These are phyloP conservation scores for Zygothrica quintamaculata DNA, from an alignment of 2,888 invertebrate species.

Conservation along the genomic window DNA sequence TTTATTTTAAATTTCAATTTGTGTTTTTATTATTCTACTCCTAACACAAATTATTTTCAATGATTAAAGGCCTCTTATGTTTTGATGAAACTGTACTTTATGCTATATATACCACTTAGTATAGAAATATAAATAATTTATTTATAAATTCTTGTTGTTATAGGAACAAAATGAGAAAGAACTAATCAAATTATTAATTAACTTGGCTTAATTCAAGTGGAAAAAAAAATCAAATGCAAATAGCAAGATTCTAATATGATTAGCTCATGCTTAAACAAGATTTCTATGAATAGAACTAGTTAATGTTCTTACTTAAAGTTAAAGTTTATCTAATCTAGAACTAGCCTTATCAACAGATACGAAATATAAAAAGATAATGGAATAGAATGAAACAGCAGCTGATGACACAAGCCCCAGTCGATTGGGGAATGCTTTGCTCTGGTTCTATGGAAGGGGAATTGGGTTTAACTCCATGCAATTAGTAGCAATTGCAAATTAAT, in stretches of 20 bases:
- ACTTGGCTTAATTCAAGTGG: slow-evolving; percentile 47
- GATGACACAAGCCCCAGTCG: slow-evolving; percentile 18
- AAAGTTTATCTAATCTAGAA: slow-evolving; percentile 68
- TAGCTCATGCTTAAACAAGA: slow-evolving; percentile 39
- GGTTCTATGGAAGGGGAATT: slow-evolving; percentile 2
- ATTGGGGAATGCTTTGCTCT: background rate
- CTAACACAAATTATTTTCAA: no score
- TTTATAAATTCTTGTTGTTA: no score
- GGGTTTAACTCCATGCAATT: slow-evolving; percentile 62
- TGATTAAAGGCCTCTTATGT: no score
- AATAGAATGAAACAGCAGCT: background rate
- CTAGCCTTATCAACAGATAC: slow-evolving; percentile 55
- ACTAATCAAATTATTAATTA: slow-evolving; percentile 39
- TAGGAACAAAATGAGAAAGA: background rate
- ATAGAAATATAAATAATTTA: no score
- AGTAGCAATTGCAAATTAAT: slow-evolving; percentile 80
- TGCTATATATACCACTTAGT: no score
- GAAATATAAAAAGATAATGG: slow-evolving; percentile 27
- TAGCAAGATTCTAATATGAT: slow-evolving; percentile 36
- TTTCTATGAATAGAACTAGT: slow-evolving; percentile 7
- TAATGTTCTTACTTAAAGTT: background rate
- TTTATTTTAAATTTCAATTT: no score
- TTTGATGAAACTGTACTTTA: no score
- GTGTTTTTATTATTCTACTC: no score
- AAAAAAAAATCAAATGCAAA: slow-evolving; percentile 47